These are phyloP conservation scores for Prunella fulvescens DNA, from an alignment of 2,113 vertebrate species.

Conservation along the genomic window DNA sequence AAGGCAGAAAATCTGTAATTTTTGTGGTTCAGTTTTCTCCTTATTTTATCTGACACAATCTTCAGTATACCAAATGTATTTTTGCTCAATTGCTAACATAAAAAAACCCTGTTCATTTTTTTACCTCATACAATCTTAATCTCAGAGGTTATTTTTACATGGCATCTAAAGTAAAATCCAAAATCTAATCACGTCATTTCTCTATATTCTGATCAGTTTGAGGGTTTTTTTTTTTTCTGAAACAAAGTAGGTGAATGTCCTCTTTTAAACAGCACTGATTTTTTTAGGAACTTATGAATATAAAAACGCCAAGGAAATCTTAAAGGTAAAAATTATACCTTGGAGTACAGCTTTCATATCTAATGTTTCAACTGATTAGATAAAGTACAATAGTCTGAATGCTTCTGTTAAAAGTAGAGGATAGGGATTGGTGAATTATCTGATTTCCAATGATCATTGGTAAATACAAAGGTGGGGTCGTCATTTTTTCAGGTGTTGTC, in stretches of 20 bases:
- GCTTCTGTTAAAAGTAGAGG: neutral
- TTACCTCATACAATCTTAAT: neutral
- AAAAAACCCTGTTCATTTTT: neutral
- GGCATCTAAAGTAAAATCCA: neutral
- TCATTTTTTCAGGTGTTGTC: neutral
- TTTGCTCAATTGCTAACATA: neutral
- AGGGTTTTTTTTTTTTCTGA: neutral
- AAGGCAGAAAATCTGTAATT: neutral
- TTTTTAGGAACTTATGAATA: neutral
- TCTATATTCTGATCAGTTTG: neutral
- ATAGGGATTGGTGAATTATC: neutral
- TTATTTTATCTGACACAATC: neutral
- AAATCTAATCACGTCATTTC: neutral
- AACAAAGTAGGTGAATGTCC: neutral
- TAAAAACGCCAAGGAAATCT: neutral
- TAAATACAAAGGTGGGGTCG: neutral
- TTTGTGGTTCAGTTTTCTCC: neutral
- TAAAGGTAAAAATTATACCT: neutral
- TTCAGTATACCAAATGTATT: neutral
- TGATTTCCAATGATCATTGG: neutral
- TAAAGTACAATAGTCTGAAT: neutral
- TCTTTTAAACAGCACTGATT: neutral
- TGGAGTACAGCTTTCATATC: neutral
- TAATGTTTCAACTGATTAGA: neutral
- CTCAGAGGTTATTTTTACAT: neutral